Evolutionary conservation across 2,888 invertebrate species (phyloP), one percentile per base, ranked within the genome.

Genomic region (Acleris holmiana): DNA sequence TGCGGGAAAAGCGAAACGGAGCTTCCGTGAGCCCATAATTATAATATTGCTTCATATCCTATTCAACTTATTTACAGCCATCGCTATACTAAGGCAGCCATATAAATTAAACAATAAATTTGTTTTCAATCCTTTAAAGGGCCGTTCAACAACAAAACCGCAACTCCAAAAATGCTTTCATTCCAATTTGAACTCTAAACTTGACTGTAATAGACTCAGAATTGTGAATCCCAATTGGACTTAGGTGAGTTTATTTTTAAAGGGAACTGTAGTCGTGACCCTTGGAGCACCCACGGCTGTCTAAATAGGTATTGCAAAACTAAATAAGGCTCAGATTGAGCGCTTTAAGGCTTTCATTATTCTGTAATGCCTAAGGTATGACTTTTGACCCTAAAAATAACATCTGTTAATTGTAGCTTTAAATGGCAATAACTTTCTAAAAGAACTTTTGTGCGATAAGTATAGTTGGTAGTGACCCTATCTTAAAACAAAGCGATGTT

Each of bases 201-300:
- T 35, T 13, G 1, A 35, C 4, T 2, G 2, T 4, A 35, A 35
- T 4, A 35, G 35, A 13, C 8, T 35, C 35, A 35, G 35, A 13
- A 35, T 35, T 13, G 0, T 13, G 4, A 35, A 4, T 13, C 35
- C 35, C 35, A 35, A 35, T 29, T 29, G 4, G 35, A 35, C 35
- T 35, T 35, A 35, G 13, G 35, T 1, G 10, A 35, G 35, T 8
- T 35, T 35, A 35, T 35, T 35, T 44, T 17, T 15, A 44, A 44
- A 44, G 17, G 44, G 44, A 6, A n/a, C 41, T 41, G 41, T 17
- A 44, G 44, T 73, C 72, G 74, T 74, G 74, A 73, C 66, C 69
- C 66, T 67, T 67, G 49, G 66, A 64, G 71, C 71, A 70, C 76
- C 76, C 71, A 76, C 76, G 69, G 67, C 64, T 74, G 75, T 76